Conservation (phyloP, 2,888 invertebrate species). For the Sphecodes monilicornis region DNA sequence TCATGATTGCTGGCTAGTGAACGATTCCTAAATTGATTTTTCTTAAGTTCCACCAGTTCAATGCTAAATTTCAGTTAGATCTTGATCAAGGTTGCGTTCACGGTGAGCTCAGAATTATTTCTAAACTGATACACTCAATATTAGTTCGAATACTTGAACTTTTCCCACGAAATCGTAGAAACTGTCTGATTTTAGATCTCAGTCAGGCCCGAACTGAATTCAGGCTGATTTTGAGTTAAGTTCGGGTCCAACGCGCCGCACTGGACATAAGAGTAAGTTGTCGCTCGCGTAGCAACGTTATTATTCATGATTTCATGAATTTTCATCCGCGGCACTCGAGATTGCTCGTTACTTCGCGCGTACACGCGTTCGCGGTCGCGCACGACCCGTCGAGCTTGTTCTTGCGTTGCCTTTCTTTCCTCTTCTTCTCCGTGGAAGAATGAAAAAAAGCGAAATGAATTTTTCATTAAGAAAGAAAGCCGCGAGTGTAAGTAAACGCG, state of each 20-base stretch:
- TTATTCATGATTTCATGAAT: slow-evolving; percentile 83
- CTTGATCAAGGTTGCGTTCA: too few relatives aligned
- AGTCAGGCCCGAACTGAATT: too few relatives aligned
- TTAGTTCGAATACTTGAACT: too few relatives aligned
- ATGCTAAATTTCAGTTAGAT: too few relatives aligned
- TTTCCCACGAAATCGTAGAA: too few relatives aligned
- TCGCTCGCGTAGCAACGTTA: slow-evolving; percentile 62
- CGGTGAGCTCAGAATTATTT: too few relatives aligned
- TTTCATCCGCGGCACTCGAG: slow-evolving; percentile 74
- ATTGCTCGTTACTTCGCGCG: slow-evolving; percentile 75
- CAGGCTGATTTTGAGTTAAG: neutral
- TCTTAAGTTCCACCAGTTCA: neutral
- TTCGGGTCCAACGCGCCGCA: neutral
- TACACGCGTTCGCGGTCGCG: neutral
- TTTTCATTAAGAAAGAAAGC: slow-evolving; percentile 44
- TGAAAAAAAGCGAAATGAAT: slow-evolving; percentile 15
- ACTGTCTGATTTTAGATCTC: too few relatives aligned
- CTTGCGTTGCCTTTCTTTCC: neutral
- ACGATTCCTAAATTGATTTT: neutral
- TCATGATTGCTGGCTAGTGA: neutral
- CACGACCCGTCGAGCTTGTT: neutral
- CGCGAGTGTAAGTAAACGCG: slow-evolving; percentile 26
- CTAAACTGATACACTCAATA: too few relatives aligned
- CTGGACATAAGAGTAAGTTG: neutral
- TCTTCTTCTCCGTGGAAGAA: neutral